Percentiles rank a stretch among this genome's conserved stretches.
These are phyloP conservation scores for Saxicola maurus DNA, from an alignment of 2,797 vertebrate species.

Conservation along the genomic window DNA sequence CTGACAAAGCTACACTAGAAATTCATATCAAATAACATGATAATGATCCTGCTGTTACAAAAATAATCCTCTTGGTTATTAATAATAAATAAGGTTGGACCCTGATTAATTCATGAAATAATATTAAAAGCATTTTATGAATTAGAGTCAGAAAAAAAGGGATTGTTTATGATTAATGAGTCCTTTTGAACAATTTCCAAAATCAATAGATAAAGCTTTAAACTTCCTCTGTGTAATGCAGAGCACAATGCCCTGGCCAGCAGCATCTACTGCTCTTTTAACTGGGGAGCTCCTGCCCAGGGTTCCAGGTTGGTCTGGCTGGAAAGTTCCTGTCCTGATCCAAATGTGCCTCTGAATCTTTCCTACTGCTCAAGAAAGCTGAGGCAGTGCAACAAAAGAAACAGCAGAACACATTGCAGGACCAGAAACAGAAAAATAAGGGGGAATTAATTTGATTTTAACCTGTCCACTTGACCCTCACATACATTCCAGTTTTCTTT, in stretches of 20 bases:
- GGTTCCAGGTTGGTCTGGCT: background rate
- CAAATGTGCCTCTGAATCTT: background rate
- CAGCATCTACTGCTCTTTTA: background rate
- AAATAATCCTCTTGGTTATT: background rate
- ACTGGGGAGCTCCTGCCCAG: background rate
- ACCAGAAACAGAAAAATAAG: background rate
- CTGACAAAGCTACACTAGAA: background rate
- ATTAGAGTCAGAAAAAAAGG: background rate
- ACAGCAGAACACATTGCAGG: background rate
- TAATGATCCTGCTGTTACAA: background rate
- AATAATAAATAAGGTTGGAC: background rate
- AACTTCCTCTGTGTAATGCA: background rate
- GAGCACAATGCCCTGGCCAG: background rate
- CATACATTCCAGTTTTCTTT: background rate
- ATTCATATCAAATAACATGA: background rate
- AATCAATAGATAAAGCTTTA: background rate
- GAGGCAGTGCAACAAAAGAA: background rate
- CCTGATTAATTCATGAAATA: background rate
- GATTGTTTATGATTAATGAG: background rate
- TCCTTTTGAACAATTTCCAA: background rate
- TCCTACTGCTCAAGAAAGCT: background rate
- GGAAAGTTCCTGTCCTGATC: background rate
- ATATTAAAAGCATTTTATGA: slow-evolving; percentile 34
- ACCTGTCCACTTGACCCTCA: background rate
- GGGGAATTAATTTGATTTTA: background rate